Evolutionary conservation across 2,888 invertebrate genomes (phyloP).

Genomic region (Calameuta idolon): DNA sequence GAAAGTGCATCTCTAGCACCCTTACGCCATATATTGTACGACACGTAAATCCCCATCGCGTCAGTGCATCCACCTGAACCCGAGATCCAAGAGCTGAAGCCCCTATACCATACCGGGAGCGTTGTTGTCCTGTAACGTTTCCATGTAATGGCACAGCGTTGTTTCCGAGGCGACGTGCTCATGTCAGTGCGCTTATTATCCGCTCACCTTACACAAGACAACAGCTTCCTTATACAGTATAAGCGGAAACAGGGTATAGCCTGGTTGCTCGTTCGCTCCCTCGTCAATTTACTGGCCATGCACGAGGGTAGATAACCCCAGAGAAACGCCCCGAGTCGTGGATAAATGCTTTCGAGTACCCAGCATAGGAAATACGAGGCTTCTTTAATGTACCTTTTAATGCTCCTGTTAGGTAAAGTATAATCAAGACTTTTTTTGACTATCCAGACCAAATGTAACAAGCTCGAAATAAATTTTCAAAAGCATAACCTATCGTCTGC

Average conservation of each 20-base stretch:
- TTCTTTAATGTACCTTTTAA: too few relatives aligned
- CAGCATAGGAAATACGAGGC: too few relatives aligned
- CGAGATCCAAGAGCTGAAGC: background rate
- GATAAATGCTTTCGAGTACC: too few relatives aligned
- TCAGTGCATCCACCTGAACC: constrained; percentile 1
- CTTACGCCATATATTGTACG: constrained; percentile 4
- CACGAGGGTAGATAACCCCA: background rate
- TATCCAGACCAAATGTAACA: background rate
- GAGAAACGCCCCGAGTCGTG: background rate
- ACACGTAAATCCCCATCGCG: constrained; percentile 5
- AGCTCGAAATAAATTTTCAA: background rate
- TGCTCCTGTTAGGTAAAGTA: background rate
- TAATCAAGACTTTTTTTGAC: background rate
- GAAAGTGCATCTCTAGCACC: constrained; percentile 12
- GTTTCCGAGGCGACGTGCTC: background rate
- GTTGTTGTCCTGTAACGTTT: background rate
- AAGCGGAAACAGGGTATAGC: background rate
- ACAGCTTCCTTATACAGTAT: background rate
- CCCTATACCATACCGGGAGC: background rate
- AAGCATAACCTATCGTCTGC: background rate
- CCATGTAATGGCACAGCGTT: background rate
- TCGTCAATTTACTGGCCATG: background rate
- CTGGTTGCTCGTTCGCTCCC: background rate
- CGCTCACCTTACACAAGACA: background rate
- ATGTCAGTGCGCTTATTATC: background rate